A percentile compares a stretch with the other conserved stretches of the same genome.
These are phyloP conservation scores for Tyria jacobaeae DNA, from an alignment of 2,888 invertebrate genomes.

Conservation along the genomic window DNA sequence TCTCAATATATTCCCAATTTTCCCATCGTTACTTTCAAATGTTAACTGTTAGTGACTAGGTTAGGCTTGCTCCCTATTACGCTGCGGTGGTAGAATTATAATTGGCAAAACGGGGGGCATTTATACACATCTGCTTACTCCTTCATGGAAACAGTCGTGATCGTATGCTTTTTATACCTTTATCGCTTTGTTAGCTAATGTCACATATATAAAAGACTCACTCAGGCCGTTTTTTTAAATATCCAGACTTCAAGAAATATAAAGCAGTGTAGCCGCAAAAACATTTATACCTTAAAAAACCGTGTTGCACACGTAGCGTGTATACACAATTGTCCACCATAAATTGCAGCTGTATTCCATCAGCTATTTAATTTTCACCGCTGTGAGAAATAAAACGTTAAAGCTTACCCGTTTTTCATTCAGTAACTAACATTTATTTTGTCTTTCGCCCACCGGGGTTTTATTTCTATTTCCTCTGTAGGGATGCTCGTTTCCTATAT, in stretches of 20 bases:
- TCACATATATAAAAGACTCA: neutral
- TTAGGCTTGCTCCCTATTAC: too few relatives aligned
- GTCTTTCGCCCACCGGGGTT: conserved; percentile 49
- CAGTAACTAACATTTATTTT: conserved; percentile 43
- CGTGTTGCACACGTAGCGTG: conserved; percentile 4
- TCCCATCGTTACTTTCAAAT: too few relatives aligned
- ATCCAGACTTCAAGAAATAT: neutral
- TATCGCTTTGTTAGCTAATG: too few relatives aligned
- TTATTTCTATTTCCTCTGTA: conserved; percentile 60
- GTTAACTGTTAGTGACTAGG: too few relatives aligned
- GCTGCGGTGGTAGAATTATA: too few relatives aligned
- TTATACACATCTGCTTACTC: too few relatives aligned
- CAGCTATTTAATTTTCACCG: conserved; percentile 36
- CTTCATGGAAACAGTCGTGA: too few relatives aligned
- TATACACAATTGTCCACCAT: conserved; percentile 11
- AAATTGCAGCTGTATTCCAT: conserved; percentile 18
- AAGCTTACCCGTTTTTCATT: conserved; percentile 40
- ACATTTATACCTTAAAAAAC: conserved; percentile 3
- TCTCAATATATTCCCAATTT: too few relatives aligned
- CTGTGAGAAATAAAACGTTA: conserved; percentile 27
- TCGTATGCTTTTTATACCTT: too few relatives aligned
- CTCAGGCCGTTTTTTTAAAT: neutral
- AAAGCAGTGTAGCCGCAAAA: neutral
- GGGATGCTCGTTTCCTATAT: conserved; percentile 65
- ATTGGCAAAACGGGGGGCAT: too few relatives aligned